Conservation (phyloP, 2,113 vertebrate genomes). For the Fregetta grallaria region DNA sequence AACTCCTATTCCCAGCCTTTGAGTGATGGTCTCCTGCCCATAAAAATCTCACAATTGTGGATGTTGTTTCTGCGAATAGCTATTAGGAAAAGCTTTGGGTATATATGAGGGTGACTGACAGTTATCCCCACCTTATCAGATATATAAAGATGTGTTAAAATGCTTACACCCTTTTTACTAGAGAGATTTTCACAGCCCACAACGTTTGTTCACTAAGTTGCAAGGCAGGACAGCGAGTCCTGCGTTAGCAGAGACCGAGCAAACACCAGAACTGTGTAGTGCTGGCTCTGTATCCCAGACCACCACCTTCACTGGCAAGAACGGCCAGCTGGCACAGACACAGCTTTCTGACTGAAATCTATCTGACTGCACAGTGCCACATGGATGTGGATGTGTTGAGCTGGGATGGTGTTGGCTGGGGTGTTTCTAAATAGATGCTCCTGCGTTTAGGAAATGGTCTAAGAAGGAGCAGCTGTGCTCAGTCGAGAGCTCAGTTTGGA, state of each 20-base stretch:
- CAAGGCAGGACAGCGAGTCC: not conserved
- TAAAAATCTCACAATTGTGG: not conserved
- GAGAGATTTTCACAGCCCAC: not conserved
- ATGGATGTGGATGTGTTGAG: not conserved
- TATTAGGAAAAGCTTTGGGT: not conserved
- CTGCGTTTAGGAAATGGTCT: not conserved
- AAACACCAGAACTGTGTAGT: not conserved
- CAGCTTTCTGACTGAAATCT: not conserved
- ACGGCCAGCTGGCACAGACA: accelerated
- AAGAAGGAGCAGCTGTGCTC: not conserved
- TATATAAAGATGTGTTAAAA: not conserved
- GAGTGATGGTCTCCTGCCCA: not conserved
- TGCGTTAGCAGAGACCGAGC: not conserved
- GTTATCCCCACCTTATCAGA: not conserved
- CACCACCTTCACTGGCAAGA: not conserved
- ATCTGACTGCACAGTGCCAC: not conserved
- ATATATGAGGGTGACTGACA: not conserved
- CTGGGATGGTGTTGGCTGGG: not conserved
- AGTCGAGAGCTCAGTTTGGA: not conserved
- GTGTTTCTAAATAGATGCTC: not conserved
- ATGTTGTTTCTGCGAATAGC: not conserved
- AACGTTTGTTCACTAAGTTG: not conserved
- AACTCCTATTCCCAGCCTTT: not conserved
- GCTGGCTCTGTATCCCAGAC: not conserved
- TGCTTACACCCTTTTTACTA: not conserved